phyloP scores from a whole-genome alignment of 2,797 vertebrate genomes.

The Florisuga fusca region DNA sequence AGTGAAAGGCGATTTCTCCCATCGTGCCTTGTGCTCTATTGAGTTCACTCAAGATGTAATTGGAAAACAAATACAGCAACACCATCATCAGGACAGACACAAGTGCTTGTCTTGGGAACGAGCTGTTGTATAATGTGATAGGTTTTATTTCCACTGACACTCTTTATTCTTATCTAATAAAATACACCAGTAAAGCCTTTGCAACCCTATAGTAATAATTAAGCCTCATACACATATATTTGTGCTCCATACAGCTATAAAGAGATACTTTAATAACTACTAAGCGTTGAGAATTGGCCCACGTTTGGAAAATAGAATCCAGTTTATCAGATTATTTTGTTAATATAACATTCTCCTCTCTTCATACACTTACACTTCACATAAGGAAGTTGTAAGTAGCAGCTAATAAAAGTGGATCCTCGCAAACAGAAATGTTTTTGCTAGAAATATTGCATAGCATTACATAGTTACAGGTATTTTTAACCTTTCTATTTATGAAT shows the following conservation, averaged over 20 bases:
- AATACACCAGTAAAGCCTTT: slow-evolving; percentile 3
- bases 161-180: slow-evolving; percentile 72
- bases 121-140: slow-evolving; percentile 65
- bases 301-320: not conserved
- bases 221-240: slow-evolving; percentile 47
- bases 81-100: slow-evolving; percentile 71
- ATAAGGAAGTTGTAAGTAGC: not conserved
- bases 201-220: slow-evolving; percentile 58
- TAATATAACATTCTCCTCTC: not conserved
- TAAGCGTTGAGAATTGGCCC: slow-evolving; percentile 13
- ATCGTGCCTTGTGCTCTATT: slow-evolving; percentile 64
- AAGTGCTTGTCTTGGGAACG: slow-evolving; percentile 65
- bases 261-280: slow-evolving; percentile 57
- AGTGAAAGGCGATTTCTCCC: slow-evolving; percentile 69
- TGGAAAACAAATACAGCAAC: slow-evolving; percentile 77
- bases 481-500: not conserved
- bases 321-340: slow-evolving; percentile 24
- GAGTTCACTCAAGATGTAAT: slow-evolving; percentile 77
- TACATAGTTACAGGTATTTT: not conserved
- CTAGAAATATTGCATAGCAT: not conserved
- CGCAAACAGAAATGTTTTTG: not conserved
- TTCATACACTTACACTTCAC: not conserved
- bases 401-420: not conserved
- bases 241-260: not conserved
- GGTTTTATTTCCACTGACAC: slow-evolving; percentile 73